Base-by-base conservation (phyloP, 2,797 vertebrate genomes). In the Muscicapa comitata region DNA sequence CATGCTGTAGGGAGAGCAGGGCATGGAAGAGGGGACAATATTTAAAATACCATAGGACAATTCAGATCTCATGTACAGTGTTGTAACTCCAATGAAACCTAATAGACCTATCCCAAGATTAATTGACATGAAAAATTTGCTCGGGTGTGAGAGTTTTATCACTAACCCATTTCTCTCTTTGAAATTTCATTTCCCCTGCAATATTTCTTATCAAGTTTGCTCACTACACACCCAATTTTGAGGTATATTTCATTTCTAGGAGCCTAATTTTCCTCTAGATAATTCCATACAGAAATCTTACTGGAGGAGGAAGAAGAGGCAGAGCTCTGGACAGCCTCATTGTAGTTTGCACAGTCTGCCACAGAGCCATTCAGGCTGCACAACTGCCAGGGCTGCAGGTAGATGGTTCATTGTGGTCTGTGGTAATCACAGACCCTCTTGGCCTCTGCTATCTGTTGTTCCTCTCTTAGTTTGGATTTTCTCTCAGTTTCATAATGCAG, bases 131-230 rank as follows among this genome's bases (percentile, higher is more conserved):
- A 88, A 81, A 78, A 88, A 86, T 51, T 55, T 57, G 17, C 80
- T 43, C 6, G 6, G 3, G 3, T 88, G 33, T 48, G 48, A 66
- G 26, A 70, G 29, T 21, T n/a, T 85, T 88, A 59, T 82, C 53
- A 33, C 76, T 82, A 82, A 87, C 12, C 17, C 23, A 54, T 85
- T 79, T 90, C 21, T 63, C 62, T 67, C 38, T 43, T 33, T 58
- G 61, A 85, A 79, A 61, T 90, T 78, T 92, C 2, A 82, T 85
- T 95, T 91, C 57, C 48, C 11, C 35, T 82, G 74, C 67, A 90
- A 45, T 90, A 86, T 90, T 92, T 92, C 77, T 81, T 68, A 70
- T 26, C 59, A 66, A 33, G 17, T 86, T 95, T 81, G 20, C 48
- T 88, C 57, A n/a, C 37, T 59, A 31, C 12, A 9, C 2, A 0